These are phyloP conservation scores for Lasius platythorax DNA, from an alignment of 2,888 invertebrate species.

Conservation along the genomic window DNA sequence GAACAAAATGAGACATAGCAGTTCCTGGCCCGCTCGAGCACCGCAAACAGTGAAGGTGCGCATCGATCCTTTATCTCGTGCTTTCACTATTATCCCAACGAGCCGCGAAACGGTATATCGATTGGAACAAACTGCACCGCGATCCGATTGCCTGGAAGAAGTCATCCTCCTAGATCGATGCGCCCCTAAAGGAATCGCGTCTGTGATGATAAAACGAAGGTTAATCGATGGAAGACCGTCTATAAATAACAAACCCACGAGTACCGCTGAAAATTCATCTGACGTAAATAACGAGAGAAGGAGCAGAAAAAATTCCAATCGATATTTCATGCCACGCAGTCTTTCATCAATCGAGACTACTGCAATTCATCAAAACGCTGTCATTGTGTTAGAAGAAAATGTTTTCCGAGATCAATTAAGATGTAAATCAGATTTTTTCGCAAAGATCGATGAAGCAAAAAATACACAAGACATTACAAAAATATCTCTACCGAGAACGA, in stretches of 20 bases:
- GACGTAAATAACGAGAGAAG: conserved; percentile 7
- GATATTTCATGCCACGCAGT: conserved; percentile 34
- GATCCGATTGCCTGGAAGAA: conserved; percentile 61
- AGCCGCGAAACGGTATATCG: conserved; percentile 68
- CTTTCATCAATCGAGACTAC: conserved; percentile 27
- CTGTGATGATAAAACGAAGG: conserved; percentile 50
- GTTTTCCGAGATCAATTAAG: conserved; percentile 2
- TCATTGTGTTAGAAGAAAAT: not conserved
- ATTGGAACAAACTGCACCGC: conserved; percentile 47
- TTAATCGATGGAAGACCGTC: conserved; percentile 34
- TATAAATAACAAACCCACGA: conserved; percentile 21
- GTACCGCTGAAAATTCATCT: not conserved
- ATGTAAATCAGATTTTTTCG: conserved; percentile 31
- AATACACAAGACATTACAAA: not conserved
- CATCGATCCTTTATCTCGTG: conserved; percentile 79
- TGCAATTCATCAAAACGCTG: not conserved
- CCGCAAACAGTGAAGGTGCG: conserved; percentile 78
- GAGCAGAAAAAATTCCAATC: not conserved
- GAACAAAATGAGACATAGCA: conserved; percentile 79
- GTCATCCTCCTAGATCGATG: conserved; percentile 61
- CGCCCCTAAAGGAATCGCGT: conserved; percentile 23
- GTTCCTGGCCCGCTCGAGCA: conserved; percentile 80
- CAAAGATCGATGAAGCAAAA: not conserved
- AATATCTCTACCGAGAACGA: not conserved
- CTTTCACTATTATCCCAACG: conserved; percentile 79